Conservation (phyloP, 2,797 vertebrate species). For the Lophius americanus region DNA sequence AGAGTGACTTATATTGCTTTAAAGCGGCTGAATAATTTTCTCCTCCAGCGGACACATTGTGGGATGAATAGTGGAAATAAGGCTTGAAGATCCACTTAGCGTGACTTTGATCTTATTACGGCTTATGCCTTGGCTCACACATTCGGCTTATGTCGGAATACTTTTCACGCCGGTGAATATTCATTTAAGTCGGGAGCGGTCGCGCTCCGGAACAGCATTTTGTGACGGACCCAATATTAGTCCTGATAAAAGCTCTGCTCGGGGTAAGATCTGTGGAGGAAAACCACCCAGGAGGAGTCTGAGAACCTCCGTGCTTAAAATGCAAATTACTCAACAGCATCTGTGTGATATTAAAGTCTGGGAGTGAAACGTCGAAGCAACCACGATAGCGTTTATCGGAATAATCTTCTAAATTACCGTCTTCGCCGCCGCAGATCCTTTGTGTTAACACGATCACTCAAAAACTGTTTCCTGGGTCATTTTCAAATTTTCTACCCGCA, state of each 20-base stretch:
- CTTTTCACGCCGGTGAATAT: slow-evolving; percentile 77
- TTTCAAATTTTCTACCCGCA: too few species aligned
- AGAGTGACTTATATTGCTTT: slow-evolving; percentile 76
- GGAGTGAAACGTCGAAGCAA: slow-evolving; percentile 27
- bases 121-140: slow-evolving; percentile 69
- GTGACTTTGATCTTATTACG: slow-evolving; percentile 84
- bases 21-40: slow-evolving; percentile 81
- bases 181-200: slow-evolving; percentile 61
- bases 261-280: too few species aligned
- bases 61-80: slow-evolving; percentile 78
- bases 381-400: slow-evolving; percentile 14
- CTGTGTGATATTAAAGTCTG: slow-evolving; percentile 25
- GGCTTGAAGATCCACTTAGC: slow-evolving; percentile 82
- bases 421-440: too few species aligned
- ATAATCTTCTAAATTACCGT: not conserved
- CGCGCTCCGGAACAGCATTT: slow-evolving; percentile 22
- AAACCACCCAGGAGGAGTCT: slow-evolving; percentile 26
- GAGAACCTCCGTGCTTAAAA: slow-evolving; percentile 45
- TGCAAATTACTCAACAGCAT: slow-evolving; percentile 31
- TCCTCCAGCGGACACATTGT: slow-evolving; percentile 76
- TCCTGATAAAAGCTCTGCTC: slow-evolving; percentile 28
- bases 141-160: slow-evolving; percentile 78
- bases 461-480: too few species aligned
- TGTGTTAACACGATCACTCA: too few species aligned
- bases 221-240: slow-evolving; percentile 53